Evolutionary conservation across 2,113 vertebrate species (phyloP), one percentile per base, ranked within the genome.

Genomic region (Ctenodactylus gundi): DNA sequence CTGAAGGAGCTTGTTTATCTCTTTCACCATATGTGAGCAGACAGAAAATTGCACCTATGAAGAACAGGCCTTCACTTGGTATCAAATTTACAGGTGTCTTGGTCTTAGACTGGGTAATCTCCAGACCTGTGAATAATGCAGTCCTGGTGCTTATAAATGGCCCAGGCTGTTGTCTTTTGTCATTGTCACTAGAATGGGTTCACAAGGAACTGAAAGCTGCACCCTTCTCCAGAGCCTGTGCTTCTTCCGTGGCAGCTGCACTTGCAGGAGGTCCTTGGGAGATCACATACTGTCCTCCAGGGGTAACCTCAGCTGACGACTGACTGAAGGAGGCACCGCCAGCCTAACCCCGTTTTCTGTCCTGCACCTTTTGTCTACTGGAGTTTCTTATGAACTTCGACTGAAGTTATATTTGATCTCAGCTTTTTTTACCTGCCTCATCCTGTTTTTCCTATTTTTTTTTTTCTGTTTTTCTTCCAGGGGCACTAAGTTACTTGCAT

Each of bases 261-360:
- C 77, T 91, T 89, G 13, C 14, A 68, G 65, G 39, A 70, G 49
- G 18, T 46, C 7, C 31, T 46, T 70, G 17, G 78, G 84, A 77
- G n/a, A 36, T 65, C 17, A 31, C 4, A 1, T 21, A 3, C 14
- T 15, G 15, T 17, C 60, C 4, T 3, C 3, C 3, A 7, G 39
- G 10, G 15, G 27, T 17, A 44, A 15, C 70, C 29, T 81, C 15
- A 77, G 91, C 14, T 53, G 31, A 58, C 20, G 7, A 34, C 36
- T 75, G 18, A 39, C 9, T n/a, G 15, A 55, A 64, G 1, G 14
- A 8, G 15, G 13, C 27, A 27, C 20, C n/a, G 78, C n/a, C n/a
- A 81, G 7, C 57, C 41, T 77, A 49, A 70, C 11, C 21, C 14
- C 20, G 15, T 25, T 75, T 15, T 1, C n/a, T 49, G 25, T 14